phyloP scores from a whole-genome alignment of 2,113 vertebrate genomes.

The Echinops telfairi region DNA sequence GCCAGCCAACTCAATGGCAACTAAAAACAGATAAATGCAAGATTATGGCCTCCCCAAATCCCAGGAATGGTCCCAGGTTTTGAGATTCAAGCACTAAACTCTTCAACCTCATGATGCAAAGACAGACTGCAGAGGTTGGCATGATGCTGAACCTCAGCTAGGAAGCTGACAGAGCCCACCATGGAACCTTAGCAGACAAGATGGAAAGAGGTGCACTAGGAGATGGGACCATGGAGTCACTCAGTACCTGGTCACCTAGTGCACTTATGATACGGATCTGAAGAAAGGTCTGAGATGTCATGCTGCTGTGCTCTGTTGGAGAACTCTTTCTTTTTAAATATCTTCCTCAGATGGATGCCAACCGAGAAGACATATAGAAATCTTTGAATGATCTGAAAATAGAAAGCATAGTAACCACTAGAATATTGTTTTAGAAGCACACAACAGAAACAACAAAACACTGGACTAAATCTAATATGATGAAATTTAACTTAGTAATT shows the following conservation, averaged over 20 bases:
- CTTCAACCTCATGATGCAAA: background rate
- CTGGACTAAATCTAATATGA: background rate
- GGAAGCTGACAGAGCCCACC: background rate
- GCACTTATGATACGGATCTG: background rate
- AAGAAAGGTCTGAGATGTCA: background rate
- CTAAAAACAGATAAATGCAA: background rate
- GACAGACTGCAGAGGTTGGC: background rate
- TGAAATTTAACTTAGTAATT: background rate
- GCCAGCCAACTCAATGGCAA: background rate
- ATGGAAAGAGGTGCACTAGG: background rate
- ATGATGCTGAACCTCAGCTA: background rate
- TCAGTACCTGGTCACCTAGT: background rate
- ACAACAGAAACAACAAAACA: background rate
- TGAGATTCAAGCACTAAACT: background rate
- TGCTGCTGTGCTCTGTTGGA: background rate
- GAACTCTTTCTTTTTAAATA: background rate
- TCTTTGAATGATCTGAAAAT: background rate
- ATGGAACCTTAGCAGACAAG: background rate
- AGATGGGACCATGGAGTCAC: background rate
- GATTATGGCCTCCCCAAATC: background rate
- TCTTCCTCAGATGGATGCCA: slow-evolving; percentile 10
- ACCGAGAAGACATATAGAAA: background rate
- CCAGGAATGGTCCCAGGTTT: background rate
- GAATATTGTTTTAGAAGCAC: background rate
- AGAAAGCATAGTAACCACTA: background rate